These are phyloP conservation scores for Peromyscus maniculatus DNA, from an alignment of 2,113 vertebrate species.

Conservation along the genomic window DNA sequence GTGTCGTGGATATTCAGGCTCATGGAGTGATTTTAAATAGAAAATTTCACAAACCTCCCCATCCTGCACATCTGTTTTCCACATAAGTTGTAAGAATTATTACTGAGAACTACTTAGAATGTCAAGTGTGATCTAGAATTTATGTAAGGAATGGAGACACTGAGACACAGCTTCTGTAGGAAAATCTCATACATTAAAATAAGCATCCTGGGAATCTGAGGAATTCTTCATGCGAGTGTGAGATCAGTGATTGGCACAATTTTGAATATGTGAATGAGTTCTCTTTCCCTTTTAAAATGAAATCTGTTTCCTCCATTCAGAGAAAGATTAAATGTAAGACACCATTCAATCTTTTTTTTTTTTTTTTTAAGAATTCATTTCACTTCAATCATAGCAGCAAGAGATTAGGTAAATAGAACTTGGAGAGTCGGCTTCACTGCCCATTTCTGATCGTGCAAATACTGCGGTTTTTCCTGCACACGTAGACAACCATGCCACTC, in stretches of 20 bases:
- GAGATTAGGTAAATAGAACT: conserved; percentile 56
- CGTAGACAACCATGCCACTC: neutral
- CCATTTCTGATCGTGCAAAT: neutral
- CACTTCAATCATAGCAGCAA: conserved; percentile 45
- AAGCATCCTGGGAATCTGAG: neutral
- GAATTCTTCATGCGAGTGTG: neutral
- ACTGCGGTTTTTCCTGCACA: neutral
- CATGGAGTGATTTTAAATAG: neutral
- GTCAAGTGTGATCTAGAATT: neutral
- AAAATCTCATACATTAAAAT: conserved; percentile 35
- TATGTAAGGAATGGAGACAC: neutral
- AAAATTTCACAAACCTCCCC: neutral
- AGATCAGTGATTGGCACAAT: neutral
- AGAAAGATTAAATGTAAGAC: neutral
- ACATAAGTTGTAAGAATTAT: conserved; percentile 18
- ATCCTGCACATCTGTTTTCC: neutral
- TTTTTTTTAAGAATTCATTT: conserved; percentile 8
- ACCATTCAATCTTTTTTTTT: conserved; percentile 18
- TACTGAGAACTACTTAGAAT: neutral
- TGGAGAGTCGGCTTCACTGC: conserved; percentile 23
- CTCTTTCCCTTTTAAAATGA: neutral
- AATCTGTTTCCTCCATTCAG: conserved; percentile 6
- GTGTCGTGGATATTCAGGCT: neutral
- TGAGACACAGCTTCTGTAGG: neutral
- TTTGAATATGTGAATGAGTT: conserved; percentile 37